These are phyloP conservation scores for Garra rufa DNA, from an alignment of 2,113 vertebrate species.

Conservation along the genomic window DNA sequence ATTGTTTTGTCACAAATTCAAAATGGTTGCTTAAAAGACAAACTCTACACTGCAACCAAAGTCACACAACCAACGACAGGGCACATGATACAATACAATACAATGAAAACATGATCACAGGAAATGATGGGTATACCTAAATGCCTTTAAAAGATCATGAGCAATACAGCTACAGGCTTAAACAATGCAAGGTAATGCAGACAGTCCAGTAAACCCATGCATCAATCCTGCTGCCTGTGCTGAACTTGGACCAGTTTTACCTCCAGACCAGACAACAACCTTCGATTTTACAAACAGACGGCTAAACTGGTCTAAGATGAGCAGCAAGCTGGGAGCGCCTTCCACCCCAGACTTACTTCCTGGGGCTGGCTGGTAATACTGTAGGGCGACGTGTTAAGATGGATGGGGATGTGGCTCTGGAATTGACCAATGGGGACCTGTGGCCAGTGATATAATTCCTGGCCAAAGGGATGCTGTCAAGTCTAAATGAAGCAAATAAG, in stretches of 20 bases:
- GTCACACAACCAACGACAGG: background rate
- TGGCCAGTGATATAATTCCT: conserved; percentile 6
- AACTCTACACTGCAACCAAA: background rate
- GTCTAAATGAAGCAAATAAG: conserved; percentile 26
- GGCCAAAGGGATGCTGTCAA: background rate
- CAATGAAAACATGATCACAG: background rate
- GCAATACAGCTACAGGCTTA: conserved; percentile 21
- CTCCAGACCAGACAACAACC: background rate
- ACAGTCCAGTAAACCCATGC: conserved; percentile 8
- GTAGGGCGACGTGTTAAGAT: conserved; percentile 30
- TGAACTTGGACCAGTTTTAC: conserved; percentile 48
- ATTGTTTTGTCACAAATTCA: background rate
- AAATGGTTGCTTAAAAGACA: background rate
- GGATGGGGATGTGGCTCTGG: conserved; percentile 17
- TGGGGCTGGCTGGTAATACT: conserved; percentile 4
- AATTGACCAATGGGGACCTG: conserved; percentile 30
- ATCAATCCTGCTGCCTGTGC: background rate
- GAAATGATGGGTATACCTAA: background rate
- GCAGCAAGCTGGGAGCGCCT: conserved; percentile 13
- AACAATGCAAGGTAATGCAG: background rate
- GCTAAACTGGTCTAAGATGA: conserved; percentile 48
- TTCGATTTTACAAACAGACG: background rate
- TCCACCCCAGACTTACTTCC: conserved; percentile 53
- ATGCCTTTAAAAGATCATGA: background rate
- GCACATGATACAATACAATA: background rate